These are phyloP conservation scores for Drosophila nr. fundita DNA, from an alignment of 2,888 invertebrate genomes.

Conservation along the genomic window DNA sequence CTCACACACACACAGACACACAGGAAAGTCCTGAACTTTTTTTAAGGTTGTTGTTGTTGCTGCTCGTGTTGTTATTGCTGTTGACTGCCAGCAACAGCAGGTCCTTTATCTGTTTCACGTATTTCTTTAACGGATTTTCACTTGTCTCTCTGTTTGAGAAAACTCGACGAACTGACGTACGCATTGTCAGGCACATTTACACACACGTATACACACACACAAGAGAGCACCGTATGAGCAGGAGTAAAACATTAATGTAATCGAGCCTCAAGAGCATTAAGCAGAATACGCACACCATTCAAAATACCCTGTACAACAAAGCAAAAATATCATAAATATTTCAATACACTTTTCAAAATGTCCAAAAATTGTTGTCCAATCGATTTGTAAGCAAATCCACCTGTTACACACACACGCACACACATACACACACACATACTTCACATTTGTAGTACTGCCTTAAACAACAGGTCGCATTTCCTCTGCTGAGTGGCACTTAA, in stretches of 20 bases:
- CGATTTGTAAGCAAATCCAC: constrained; percentile 6
- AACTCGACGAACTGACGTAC: constrained; percentile 72
- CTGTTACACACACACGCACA: constrained; percentile 26
- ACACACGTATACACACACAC: constrained; percentile 13
- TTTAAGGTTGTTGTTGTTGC: constrained; percentile 20
- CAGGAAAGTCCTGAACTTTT: not conserved
- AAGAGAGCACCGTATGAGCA: constrained; percentile 35
- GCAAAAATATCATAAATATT: constrained; percentile 1
- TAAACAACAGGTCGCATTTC: constrained; percentile 72
- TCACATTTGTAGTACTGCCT: constrained; percentile 64
- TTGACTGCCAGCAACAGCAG: constrained; percentile 43
- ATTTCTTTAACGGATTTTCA: constrained; percentile 79
- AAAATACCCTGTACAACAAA: constrained; percentile 26
- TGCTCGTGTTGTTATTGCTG: constrained; percentile 23
- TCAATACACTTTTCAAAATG: not conserved
- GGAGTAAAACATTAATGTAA: constrained; percentile 54
- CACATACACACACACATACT: constrained; percentile 28
- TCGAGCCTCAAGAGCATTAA: constrained; percentile 30
- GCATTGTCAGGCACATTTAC: constrained; percentile 51
- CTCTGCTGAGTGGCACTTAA: constrained; percentile 64
- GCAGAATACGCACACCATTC: constrained; percentile 14
- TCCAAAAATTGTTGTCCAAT: not conserved
- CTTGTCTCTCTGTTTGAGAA: constrained; percentile 73
- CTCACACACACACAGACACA: constrained; percentile 4
- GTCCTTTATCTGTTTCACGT: constrained; percentile 72